A percentile compares a stretch with the other conserved stretches of the same genome.
Conservation (phyloP, 1,140 invertebrate species). For the Palaemon carinicauda region DNA sequence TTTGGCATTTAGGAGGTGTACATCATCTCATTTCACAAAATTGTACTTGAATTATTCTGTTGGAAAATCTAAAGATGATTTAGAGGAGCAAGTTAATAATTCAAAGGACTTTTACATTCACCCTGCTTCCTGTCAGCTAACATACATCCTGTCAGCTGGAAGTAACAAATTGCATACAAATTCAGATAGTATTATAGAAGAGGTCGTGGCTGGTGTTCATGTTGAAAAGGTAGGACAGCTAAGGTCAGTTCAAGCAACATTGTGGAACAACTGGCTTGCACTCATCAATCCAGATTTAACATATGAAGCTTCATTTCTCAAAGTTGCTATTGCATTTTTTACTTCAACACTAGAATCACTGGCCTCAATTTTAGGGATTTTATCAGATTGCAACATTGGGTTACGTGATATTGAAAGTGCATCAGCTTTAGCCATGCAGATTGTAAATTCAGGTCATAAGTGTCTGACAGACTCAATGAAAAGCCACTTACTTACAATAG, state of each 20-base stretch:
- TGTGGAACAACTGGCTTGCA: slow-evolving; percentile 68
- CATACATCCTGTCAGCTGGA: slow-evolving; percentile 39
- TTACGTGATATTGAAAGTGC: not conserved
- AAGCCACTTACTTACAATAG: not conserved
- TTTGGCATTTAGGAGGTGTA: slow-evolving; percentile 6
- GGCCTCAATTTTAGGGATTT: not conserved
- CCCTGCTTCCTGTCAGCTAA: slow-evolving; percentile 39
- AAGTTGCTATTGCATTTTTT: slow-evolving; percentile 21
- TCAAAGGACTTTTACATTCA: not conserved
- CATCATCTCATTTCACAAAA: slow-evolving; percentile 7
- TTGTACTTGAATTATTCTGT: slow-evolving; percentile 7
- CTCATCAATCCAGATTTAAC: slow-evolving; percentile 46
- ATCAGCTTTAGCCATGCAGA: not conserved
- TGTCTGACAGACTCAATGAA: not conserved
- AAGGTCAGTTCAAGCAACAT: slow-evolving; percentile 64
- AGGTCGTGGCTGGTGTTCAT: slow-evolving; percentile 63
- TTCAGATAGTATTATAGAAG: slow-evolving; percentile 23
- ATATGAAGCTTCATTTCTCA: slow-evolving; percentile 47
- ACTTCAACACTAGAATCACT: not conserved
- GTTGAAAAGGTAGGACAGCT: slow-evolving; percentile 64
- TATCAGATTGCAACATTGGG: not conserved
- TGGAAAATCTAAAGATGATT: not conserved
- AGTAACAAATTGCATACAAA: not conserved
- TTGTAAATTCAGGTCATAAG: not conserved
- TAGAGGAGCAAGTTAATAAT: not conserved